A percentile compares a stretch with the other conserved stretches of the same genome.
phyloP scores from a whole-genome alignment of 2,113 vertebrate genomes.

The Paraplagusia blochii region DNA sequence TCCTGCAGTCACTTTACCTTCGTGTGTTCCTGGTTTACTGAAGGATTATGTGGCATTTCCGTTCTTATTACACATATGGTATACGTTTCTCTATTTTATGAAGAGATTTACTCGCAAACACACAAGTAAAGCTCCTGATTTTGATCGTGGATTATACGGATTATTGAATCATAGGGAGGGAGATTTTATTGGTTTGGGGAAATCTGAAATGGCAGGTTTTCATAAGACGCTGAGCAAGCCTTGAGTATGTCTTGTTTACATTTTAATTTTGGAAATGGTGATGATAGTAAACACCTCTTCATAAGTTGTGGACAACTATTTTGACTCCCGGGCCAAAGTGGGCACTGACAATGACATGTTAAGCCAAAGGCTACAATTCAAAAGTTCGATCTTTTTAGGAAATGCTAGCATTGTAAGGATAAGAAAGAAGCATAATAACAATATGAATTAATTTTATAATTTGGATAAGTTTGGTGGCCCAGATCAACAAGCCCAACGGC shows the following conservation, averaged over 20 bases:
- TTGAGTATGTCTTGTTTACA: background rate
- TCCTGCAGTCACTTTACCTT: slow-evolving; percentile 34
- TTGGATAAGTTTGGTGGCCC: too few relatives aligned
- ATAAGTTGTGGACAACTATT: too few relatives aligned
- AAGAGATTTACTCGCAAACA: slow-evolving; percentile 20
- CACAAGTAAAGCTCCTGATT: background rate
- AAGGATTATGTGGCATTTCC: slow-evolving; percentile 18
- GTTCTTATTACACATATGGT: slow-evolving; percentile 9
- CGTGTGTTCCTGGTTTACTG: slow-evolving; percentile 14
- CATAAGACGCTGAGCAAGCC: background rate
- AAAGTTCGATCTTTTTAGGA: too few relatives aligned
- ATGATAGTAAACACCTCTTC: background rate
- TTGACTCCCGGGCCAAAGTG: too few relatives aligned
- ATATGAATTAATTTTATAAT: too few relatives aligned
- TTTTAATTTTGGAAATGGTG: too few relatives aligned
- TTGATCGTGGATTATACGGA: slow-evolving; percentile 12
- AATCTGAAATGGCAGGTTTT: slow-evolving; percentile 10
- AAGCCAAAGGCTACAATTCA: too few relatives aligned
- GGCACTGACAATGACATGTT: too few relatives aligned
- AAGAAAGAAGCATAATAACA: too few relatives aligned
- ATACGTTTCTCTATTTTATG: slow-evolving; percentile 1
- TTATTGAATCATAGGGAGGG: slow-evolving; percentile 20
- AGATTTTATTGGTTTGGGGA: slow-evolving; percentile 27
- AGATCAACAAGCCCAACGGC: too few relatives aligned
- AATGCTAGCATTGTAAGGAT: too few relatives aligned